Evolutionary conservation across 1,140 invertebrate species (phyloP).

Genomic region (Harlomillsia oculata): DNA sequence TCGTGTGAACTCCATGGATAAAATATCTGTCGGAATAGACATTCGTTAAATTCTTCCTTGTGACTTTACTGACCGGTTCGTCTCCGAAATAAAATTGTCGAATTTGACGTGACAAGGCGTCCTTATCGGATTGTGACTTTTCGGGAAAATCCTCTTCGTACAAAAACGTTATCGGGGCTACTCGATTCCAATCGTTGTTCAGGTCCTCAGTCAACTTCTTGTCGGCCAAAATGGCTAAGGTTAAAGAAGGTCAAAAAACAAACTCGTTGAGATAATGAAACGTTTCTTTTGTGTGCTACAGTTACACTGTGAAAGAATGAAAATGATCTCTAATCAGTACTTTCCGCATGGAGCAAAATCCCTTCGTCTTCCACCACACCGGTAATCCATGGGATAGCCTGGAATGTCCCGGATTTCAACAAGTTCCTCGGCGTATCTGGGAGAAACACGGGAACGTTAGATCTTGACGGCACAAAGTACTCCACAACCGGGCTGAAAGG

Average conservation of each 20-base stretch:
- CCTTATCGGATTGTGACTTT: neutral
- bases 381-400: neutral
- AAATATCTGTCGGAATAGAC: slow-evolving; percentile 27
- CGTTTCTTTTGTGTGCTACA: neutral
- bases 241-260: no score
- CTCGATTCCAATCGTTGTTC: slow-evolving; percentile 21
- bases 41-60: slow-evolving; percentile 19
- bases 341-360: neutral
- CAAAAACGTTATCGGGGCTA: slow-evolving; percentile 22
- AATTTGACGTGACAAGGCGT: slow-evolving; percentile 16
- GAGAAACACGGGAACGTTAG: neutral
- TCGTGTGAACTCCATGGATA: slow-evolving; percentile 9
- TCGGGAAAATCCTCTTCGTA: slow-evolving; percentile 14
- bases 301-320: neutral
- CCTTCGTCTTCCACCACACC: slow-evolving; percentile 4
- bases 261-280: no score
- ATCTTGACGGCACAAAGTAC: neutral
- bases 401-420: neutral
- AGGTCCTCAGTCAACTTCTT: slow-evolving; percentile 8
- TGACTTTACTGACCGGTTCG: slow-evolving; percentile 5
- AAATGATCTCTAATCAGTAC: neutral
- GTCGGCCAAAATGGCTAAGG: slow-evolving; percentile 5
- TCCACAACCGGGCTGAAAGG: slow-evolving; percentile 2
- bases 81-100: slow-evolving; percentile 25
- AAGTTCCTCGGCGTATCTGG: neutral